Evolutionary conservation across 2,797 vertebrate species (phyloP).

Genomic region (Melanotaenia parkinsoni): DNA sequence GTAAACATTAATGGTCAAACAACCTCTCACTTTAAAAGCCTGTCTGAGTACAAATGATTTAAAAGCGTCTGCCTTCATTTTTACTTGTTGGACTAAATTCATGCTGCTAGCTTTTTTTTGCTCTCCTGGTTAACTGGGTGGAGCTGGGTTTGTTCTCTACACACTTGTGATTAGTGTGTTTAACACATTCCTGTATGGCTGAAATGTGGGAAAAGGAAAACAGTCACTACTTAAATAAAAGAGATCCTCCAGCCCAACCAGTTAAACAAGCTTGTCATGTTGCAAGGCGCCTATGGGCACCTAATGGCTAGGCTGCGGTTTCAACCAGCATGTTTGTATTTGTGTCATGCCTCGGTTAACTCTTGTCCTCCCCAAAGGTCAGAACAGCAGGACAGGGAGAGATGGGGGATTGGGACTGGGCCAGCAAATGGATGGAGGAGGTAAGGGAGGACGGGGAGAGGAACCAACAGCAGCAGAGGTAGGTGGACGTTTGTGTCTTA

Average conservation of each 20-base stretch:
- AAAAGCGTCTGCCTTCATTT: neutral
- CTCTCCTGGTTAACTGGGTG: conserved; percentile 17
- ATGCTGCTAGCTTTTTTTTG: neutral
- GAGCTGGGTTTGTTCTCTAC: conserved; percentile 36
- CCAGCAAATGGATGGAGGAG: conserved; percentile 49
- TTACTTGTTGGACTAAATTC: neutral
- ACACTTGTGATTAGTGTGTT: conserved; percentile 42
- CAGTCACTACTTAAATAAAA: conserved; percentile 24
- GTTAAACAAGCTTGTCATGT: conserved; percentile 44
- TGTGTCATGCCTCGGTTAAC: conserved; percentile 51
- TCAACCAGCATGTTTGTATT: conserved; percentile 13
- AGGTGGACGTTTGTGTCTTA: conserved; percentile 26
- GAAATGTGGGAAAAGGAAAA: conserved; percentile 46
- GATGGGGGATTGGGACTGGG: neutral
- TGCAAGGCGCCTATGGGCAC: neutral
- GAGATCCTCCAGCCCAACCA: conserved; percentile 47
- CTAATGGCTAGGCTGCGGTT: neutral
- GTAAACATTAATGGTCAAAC: no score
- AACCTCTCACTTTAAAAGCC: neutral
- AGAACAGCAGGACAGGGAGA: neutral
- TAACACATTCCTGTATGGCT: conserved; percentile 48
- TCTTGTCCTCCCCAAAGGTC: conserved; percentile 9
- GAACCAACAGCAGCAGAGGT: conserved; percentile 41
- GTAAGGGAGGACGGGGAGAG: conserved; percentile 14
- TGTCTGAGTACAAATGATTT: neutral